Conservation (phyloP, 2,797 vertebrate genomes). For the Rhabdomys pumilio region DNA sequence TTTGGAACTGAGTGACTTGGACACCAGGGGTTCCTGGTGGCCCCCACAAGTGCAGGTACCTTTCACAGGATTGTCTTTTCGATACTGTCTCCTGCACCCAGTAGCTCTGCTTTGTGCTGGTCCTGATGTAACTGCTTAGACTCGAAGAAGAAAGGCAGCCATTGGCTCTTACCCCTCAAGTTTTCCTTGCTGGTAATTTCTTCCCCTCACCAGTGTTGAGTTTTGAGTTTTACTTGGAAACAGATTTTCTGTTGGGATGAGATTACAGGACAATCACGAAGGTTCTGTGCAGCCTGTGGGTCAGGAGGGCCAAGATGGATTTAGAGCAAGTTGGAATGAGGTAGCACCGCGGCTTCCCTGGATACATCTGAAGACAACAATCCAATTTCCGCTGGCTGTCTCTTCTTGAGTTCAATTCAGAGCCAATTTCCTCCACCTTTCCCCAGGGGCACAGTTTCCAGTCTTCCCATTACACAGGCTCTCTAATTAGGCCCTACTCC, state of each 20-base stretch:
- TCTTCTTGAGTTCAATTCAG: not conserved
- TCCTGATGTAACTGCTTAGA: not conserved
- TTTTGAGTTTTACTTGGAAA: not conserved
- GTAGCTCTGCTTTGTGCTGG: not conserved
- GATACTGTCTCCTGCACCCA: rapidly evolving
- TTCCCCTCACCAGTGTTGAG: not conserved
- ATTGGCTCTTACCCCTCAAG: not conserved
- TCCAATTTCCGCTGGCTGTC: conserved; percentile 6
- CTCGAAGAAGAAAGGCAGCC: rapidly evolving
- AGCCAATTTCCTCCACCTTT: not conserved
- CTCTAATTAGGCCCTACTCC: conserved; percentile 13
- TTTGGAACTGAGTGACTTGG: not conserved
- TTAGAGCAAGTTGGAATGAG: not conserved
- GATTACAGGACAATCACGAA: not conserved
- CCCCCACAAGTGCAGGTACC: rapidly evolving
- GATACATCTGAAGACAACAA: not conserved
- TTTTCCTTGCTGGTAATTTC: not conserved
- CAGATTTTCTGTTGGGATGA: not conserved
- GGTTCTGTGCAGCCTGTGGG: not conserved
- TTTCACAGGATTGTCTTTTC: not conserved
- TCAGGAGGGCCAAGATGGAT: not conserved
- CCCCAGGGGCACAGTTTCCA: not conserved
- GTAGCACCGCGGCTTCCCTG: rapidly evolving
- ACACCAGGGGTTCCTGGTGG: not conserved
- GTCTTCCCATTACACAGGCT: not conserved